Evolutionary conservation across 2,888 invertebrate genomes (phyloP).

Genomic region (Myathropa florea): DNA sequence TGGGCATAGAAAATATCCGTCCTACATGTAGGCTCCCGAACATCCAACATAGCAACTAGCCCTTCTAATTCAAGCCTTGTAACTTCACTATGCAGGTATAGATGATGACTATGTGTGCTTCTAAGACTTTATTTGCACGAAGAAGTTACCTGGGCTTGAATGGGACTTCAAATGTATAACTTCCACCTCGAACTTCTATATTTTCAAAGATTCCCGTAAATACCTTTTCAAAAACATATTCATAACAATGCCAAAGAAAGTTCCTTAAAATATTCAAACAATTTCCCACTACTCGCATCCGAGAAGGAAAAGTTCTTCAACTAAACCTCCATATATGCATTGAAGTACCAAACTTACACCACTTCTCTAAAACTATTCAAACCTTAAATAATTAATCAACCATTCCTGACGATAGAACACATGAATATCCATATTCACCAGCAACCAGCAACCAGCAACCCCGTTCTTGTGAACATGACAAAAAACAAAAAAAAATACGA

Average conservation of each 20-base stretch:
- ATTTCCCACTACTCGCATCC: slow-evolving; percentile 15
- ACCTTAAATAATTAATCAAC: slow-evolving; percentile 66
- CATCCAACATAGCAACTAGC: too few relatives aligned
- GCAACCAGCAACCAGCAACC: neutral
- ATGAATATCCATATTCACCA: slow-evolving; percentile 52
- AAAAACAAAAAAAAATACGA: slow-evolving; percentile 32
- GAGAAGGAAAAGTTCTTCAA: slow-evolving; percentile 12
- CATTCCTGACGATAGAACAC: slow-evolving; percentile 41
- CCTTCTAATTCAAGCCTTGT: too few relatives aligned
- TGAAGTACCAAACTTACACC: slow-evolving; percentile 33
- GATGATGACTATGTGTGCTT: too few relatives aligned
- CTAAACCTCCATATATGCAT: slow-evolving; percentile 6
- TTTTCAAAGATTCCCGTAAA: neutral
- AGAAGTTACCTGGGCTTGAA: too few relatives aligned
- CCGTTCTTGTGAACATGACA: neutral
- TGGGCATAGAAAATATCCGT: too few relatives aligned
- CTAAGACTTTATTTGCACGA: too few relatives aligned
- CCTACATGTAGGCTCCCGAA: too few relatives aligned
- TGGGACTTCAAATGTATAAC: neutral
- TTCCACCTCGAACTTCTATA: neutral
- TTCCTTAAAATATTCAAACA: slow-evolving; percentile 45
- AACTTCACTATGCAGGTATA: too few relatives aligned
- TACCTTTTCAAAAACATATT: neutral
- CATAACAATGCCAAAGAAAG: slow-evolving; percentile 19
- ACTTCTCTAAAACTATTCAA: slow-evolving; percentile 10